phyloP scores from a whole-genome alignment of 2,113 vertebrate genomes.

The Callorhinus ursinus region DNA sequence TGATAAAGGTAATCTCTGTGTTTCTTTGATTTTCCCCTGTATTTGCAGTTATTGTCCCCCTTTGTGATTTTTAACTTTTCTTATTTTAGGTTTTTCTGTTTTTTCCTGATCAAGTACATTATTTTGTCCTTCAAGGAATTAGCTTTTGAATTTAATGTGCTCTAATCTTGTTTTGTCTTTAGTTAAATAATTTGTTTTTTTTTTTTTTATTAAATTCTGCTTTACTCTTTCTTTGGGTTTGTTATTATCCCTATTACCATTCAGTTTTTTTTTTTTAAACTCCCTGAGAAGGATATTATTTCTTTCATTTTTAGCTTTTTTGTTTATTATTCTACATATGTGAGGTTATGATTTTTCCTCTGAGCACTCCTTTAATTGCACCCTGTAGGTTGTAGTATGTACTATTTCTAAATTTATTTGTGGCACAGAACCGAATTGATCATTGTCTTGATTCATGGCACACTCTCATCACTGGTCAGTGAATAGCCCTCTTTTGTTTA shows the following conservation, averaged over 20 bases:
- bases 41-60: neutral
- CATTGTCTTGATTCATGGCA: neutral
- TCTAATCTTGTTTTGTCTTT: neutral
- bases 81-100: neutral
- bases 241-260: neutral
- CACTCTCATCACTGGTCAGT: neutral
- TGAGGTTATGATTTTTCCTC: neutral
- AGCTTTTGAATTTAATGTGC: neutral
- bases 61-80: neutral
- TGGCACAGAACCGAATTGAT: neutral
- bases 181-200: conserved; percentile 23
- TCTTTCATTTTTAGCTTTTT: conserved; percentile 11
- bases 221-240: neutral
- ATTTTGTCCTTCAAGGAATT: neutral
- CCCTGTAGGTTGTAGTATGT: neutral
- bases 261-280: neutral
- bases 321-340: neutral
- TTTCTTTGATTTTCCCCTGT: neutral
- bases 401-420: conserved; percentile 12
- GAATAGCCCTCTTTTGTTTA: neutral
- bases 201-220: neutral
- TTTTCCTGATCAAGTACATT: neutral
- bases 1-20: neutral
- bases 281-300: neutral
- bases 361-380: neutral